These are phyloP conservation scores for Perca flavescens DNA, from an alignment of 2,113 vertebrate genomes.

Conservation along the genomic window DNA sequence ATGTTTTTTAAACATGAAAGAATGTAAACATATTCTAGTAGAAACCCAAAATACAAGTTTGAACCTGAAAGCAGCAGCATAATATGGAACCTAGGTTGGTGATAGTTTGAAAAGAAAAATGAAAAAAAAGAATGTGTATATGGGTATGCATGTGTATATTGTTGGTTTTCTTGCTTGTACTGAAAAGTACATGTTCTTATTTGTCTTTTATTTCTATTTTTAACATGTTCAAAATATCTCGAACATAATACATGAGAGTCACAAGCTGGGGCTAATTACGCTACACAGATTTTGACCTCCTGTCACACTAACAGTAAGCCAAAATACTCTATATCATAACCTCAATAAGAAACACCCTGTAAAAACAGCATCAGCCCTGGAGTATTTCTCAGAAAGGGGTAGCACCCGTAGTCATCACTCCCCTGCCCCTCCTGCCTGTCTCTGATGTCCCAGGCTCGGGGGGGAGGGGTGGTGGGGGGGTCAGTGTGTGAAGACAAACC, in stretches of 20 bases:
- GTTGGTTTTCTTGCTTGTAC: too few relatives aligned
- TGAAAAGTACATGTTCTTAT: too few relatives aligned
- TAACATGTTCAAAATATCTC: too few relatives aligned
- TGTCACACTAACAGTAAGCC: constrained; percentile 1
- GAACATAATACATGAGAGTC: background rate
- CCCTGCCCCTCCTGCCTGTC: constrained; percentile 40
- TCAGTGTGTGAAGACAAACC: constrained; percentile 81
- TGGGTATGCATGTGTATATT: too few relatives aligned
- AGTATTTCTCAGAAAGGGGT: constrained; percentile 20
- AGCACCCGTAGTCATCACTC: constrained; percentile 11
- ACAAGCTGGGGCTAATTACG: background rate
- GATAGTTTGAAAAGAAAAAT: too few relatives aligned
- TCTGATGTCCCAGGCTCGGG: constrained; percentile 75
- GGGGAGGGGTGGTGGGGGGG: constrained; percentile 72
- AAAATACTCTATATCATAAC: background rate
- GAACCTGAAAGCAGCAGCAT: too few relatives aligned
- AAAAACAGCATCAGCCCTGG: constrained; percentile 19
- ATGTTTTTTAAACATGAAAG: too few relatives aligned
- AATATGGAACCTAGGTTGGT: too few relatives aligned
- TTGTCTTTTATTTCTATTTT: too few relatives aligned
- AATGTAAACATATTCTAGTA: too few relatives aligned
- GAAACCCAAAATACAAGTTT: too few relatives aligned
- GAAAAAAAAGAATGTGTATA: too few relatives aligned
- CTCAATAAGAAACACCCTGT: constrained; percentile 2
- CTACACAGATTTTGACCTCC: background rate